Evolutionary conservation across 1,140 invertebrate genomes (phyloP).

Genomic region (Aphelenchoides avenae): DNA sequence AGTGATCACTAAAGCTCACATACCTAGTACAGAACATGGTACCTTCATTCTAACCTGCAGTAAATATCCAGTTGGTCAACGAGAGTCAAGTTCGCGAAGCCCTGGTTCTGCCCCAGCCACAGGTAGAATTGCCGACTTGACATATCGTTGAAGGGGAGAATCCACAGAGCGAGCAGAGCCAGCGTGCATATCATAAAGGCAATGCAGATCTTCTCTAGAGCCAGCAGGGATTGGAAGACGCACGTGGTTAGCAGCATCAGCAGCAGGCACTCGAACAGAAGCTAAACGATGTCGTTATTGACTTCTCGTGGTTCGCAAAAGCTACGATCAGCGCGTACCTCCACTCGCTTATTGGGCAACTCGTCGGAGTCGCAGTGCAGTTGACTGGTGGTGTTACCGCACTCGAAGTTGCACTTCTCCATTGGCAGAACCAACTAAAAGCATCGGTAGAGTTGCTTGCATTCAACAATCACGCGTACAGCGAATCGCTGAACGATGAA

Average conservation of each 20-base stretch:
- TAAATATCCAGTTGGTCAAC: slow-evolving; percentile 22
- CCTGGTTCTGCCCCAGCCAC: slow-evolving; percentile 35
- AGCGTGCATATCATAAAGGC: slow-evolving; percentile 36
- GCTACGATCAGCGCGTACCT: too few species aligned
- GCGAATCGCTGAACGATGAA: slow-evolving; percentile 45
- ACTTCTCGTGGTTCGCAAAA: too few species aligned
- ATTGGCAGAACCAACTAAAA: too few species aligned
- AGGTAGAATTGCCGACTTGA: slow-evolving; percentile 42
- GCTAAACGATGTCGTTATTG: too few species aligned
- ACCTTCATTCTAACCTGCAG: slow-evolving; percentile 30
- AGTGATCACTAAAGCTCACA: slow-evolving; percentile 3
- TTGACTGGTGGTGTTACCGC: too few species aligned
- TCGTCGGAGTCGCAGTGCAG: slow-evolving; percentile 9
- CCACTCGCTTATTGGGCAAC: slow-evolving; percentile 12
- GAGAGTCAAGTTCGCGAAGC: slow-evolving; percentile 32
- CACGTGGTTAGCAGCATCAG: slow-evolving; percentile 51
- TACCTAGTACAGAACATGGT: slow-evolving; percentile 2
- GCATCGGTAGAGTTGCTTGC: too few species aligned
- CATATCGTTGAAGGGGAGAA: slow-evolving; percentile 39
- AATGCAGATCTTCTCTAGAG: slow-evolving; percentile 52
- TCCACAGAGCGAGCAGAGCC: slow-evolving; percentile 40
- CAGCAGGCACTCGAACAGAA: slow-evolving; percentile 52
- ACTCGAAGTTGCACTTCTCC: too few species aligned
- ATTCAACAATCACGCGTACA: too few species aligned
- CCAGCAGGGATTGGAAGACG: slow-evolving; percentile 55